Evolutionary conservation across 2,797 vertebrate species (phyloP), one percentile per base, ranked within the genome.

Genomic region (Leucoraja ocellata): DNA sequence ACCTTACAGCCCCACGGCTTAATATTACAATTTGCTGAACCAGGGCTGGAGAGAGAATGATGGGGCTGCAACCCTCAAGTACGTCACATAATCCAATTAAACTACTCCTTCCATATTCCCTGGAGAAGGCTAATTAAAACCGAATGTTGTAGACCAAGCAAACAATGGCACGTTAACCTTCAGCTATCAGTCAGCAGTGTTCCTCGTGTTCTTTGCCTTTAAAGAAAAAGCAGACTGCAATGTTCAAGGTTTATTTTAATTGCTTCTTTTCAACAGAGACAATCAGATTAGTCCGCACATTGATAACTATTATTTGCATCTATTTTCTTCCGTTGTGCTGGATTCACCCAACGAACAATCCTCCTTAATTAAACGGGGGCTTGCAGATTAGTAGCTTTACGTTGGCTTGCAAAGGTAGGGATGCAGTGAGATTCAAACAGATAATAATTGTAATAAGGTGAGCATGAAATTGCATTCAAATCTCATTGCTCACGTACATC

Each of bases 401-500:
- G 39, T 58, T 46, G 21, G 90, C 71, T 25, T 54, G 39, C 90
- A 76, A 21, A 46, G 23, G 23, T 28, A 76, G 39, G 39, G 7
- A 6, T 3, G 23, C 23, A 74, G 18, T 46, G 90, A 92, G 71
- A 74, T 76, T 92, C 71, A 54, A 74, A 76, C 25, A 9, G 90
- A 73, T 92, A 92, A 74, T 36, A 39, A 74, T 71, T 58, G 71
- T 76, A 92, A 92, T 74, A 74, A 92, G 71, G 71, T 92, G 39
- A 4, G 71, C 46, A 92, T 76, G 39, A 58, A 92, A 74, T 92
- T 74, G 32, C 25, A 32, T 73, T 91, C 88, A 73, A 91, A 74
- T 73, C 90, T 91, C 90, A 91, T 91, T 74, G 36, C 71, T 91
- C 90, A 92, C 76, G 68, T 92, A 25, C 68, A 76, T 11, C 90